phyloP scores from a whole-genome alignment of 2,797 vertebrate genomes.

The Taenioides sp. region DNA sequence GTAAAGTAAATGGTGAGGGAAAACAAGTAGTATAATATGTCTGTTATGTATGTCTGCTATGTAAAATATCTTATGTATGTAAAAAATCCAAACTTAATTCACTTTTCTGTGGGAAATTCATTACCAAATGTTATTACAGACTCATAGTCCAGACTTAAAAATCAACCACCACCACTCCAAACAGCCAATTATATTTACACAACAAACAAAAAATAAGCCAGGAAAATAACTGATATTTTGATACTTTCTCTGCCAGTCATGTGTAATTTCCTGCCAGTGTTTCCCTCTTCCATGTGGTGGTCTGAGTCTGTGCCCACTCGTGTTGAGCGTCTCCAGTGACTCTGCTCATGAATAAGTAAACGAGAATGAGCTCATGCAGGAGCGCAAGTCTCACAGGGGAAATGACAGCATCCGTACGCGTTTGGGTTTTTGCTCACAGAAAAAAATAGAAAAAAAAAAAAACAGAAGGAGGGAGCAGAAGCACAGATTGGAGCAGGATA shows the following conservation, averaged over 20 bases:
- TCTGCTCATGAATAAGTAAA: constrained; percentile 68
- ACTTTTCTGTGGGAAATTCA: background rate
- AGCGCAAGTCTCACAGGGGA: constrained; percentile 49
- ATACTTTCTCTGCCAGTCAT: too few relatives aligned
- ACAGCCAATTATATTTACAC: background rate
- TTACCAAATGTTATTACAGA: too few relatives aligned
- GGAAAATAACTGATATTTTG: background rate
- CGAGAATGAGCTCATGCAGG: constrained; percentile 65
- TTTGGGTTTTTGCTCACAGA: constrained; percentile 16
- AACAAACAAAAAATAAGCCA: constrained; percentile 9
- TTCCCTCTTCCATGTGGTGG: constrained; percentile 20
- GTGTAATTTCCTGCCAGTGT: background rate
- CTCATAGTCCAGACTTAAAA: too few relatives aligned
- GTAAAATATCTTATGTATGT: too few relatives aligned
- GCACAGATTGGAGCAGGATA: constrained; percentile 9
- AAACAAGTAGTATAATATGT: too few relatives aligned
- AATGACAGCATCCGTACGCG: constrained; percentile 59
- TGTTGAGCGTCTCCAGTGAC: constrained; percentile 47
- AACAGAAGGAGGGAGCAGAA: constrained; percentile 16
- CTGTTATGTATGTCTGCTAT: too few relatives aligned
- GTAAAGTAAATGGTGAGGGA: too few relatives aligned
- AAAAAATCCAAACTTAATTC: too few relatives aligned
- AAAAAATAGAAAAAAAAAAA: constrained; percentile 16
- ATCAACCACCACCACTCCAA: background rate
- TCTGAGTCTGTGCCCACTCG: constrained; percentile 15